phyloP scores from a whole-genome alignment of 2,797 vertebrate species.

The Sebastes minor region DNA sequence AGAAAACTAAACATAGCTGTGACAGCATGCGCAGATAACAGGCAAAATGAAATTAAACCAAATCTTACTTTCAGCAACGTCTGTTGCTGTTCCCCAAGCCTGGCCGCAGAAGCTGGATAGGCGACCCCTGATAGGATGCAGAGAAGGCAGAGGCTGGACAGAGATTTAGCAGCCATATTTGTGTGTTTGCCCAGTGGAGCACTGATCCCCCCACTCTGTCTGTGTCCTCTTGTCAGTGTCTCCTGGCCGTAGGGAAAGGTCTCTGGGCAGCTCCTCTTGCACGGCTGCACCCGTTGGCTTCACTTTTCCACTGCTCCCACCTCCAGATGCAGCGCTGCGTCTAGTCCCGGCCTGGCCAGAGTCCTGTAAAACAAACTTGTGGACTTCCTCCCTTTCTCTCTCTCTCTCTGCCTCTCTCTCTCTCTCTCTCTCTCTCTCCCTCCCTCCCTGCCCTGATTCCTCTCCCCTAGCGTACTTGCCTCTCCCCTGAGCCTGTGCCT shows the following conservation, averaged over 20 bases:
- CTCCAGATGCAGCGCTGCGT: slow-evolving; percentile 81
- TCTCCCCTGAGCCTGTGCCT: slow-evolving; percentile 75
- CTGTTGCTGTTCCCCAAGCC: slow-evolving; percentile 65
- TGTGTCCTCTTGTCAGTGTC: slow-evolving; percentile 35
- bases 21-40: neutral
- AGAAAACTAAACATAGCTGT: neutral
- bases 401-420: no score
- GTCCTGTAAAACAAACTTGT: slow-evolving; percentile 74
- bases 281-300: slow-evolving; percentile 61
- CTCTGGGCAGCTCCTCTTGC: slow-evolving; percentile 68
- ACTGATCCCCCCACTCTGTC: slow-evolving; percentile 31
- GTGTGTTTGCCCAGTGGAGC: slow-evolving; percentile 40
- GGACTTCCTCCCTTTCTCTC: slow-evolving; percentile 68
- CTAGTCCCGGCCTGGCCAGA: slow-evolving; percentile 50
- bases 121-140: slow-evolving; percentile 67
- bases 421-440: slow-evolving; percentile 26
- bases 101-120: slow-evolving; percentile 45
- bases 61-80: slow-evolving; percentile 69
- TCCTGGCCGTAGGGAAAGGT: slow-evolving; percentile 59
- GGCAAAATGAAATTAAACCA: neutral
- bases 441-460: slow-evolving; percentile 55
- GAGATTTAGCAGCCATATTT: slow-evolving; percentile 77
- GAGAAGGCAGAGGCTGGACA: slow-evolving; percentile 67
- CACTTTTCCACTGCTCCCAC: slow-evolving; percentile 67
- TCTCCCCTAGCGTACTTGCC: slow-evolving; percentile 71